Conservation (phyloP, 1,140 invertebrate species). For the Papilio dardanus region DNA sequence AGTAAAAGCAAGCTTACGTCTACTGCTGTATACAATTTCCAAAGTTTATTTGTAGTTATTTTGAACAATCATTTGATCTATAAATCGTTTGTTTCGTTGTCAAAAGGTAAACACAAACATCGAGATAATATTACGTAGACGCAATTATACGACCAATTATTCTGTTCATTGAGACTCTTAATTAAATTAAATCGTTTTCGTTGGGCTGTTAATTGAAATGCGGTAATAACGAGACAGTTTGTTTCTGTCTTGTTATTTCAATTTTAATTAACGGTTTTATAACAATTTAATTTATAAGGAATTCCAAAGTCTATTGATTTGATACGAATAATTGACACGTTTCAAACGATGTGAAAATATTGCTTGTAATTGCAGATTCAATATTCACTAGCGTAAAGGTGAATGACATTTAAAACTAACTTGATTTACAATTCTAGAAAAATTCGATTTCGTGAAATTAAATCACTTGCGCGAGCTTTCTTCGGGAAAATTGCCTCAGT, state of each 20-base stretch:
- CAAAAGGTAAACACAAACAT: constrained; percentile 34
- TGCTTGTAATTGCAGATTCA: not conserved
- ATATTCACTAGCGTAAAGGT: too few relatives aligned
- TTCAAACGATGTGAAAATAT: not conserved
- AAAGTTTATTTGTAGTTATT: not conserved
- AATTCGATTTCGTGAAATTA: not conserved
- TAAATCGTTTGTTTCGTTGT: constrained; percentile 7
- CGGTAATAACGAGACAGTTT: constrained; percentile 37
- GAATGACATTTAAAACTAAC: too few relatives aligned
- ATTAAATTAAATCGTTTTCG: constrained; percentile 47
- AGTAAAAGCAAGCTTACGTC: not conserved
- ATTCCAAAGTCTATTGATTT: not conserved
- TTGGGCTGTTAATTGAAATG: constrained; percentile 41
- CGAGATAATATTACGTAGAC: constrained; percentile 35
- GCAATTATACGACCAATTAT: constrained; percentile 41
- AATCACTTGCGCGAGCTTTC: not conserved
- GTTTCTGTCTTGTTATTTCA: constrained; percentile 34
- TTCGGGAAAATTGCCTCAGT: not conserved
- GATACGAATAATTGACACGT: not conserved
- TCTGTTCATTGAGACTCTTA: constrained; percentile 42
- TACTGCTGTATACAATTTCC: not conserved
- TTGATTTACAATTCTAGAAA: not conserved
- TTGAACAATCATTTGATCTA: constrained; percentile 7
- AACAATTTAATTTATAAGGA: not conserved
- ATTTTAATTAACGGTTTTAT: constrained; percentile 25